Evolutionary conservation across 2,797 vertebrate species (phyloP).

Genomic region (Dicrostonyx torquatus): DNA sequence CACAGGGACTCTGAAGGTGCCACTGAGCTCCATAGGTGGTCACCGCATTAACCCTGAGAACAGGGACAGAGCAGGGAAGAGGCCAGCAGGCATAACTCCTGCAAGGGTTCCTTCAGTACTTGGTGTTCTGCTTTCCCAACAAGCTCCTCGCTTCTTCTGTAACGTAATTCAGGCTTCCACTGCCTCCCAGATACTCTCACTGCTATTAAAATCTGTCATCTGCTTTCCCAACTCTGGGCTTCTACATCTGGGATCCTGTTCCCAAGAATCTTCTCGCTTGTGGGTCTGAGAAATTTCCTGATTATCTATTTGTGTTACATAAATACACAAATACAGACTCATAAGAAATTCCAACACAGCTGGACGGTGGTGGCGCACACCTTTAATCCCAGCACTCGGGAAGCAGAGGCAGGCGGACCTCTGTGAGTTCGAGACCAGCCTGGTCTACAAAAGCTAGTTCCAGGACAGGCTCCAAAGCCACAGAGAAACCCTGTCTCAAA

Average conservation of each 20-base stretch:
- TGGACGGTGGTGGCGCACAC: no score
- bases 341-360: slow-evolving; percentile 35
- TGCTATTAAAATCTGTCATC: neutral
- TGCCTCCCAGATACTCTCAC: neutral
- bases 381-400: no score
- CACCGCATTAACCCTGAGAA: neutral
- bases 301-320: slow-evolving; percentile 15
- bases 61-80: neutral
- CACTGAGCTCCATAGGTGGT: neutral
- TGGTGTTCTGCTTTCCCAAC: neutral
- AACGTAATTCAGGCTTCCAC: neutral
- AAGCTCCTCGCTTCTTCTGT: neutral
- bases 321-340: slow-evolving; percentile 32
- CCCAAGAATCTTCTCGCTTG: neutral
- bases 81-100: neutral
- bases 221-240: neutral
- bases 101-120: neutral
- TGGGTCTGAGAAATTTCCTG: neutral
- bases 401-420: no score
- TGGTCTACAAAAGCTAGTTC: no score
- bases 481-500: no score
- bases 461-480: no score
- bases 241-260: neutral
- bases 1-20: neutral
- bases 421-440: no score